Evolutionary conservation across 2,797 vertebrate genomes (phyloP).

Genomic region (Sphenopsis melanotis): DNA sequence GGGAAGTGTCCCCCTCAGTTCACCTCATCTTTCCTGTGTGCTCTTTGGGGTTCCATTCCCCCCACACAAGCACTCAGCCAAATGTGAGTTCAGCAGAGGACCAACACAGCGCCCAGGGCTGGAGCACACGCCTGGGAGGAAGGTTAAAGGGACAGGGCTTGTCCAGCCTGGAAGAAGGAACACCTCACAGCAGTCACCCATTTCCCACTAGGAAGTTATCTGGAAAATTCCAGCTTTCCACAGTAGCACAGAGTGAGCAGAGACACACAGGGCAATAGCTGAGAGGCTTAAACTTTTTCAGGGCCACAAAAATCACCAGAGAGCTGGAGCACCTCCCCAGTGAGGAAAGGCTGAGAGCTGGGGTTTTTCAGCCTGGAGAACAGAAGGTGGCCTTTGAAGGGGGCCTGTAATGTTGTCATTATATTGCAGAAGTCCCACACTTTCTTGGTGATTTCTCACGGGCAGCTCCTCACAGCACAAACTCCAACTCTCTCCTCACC

Average conservation of each 20-base stretch:
- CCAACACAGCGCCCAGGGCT: accelerated
- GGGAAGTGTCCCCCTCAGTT: background rate
- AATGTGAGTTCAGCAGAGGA: background rate
- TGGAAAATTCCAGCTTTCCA: background rate
- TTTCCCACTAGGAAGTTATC: background rate
- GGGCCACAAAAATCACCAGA: background rate
- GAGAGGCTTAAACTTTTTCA: background rate
- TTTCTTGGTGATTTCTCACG: too few species aligned
- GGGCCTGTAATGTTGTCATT: too few species aligned
- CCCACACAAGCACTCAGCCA: accelerated
- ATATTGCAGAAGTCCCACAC: too few species aligned
- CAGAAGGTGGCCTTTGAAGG: background rate
- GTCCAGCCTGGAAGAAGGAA: background rate
- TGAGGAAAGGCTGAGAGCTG: background rate
- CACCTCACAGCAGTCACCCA: background rate
- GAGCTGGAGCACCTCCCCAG: background rate
- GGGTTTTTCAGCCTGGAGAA: background rate
- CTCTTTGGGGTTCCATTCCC: accelerated
- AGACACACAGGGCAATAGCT: accelerated
- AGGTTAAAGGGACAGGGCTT: background rate
- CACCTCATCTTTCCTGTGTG: background rate
- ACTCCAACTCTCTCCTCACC: too few species aligned
- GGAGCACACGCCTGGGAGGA: accelerated
- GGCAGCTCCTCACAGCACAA: too few species aligned
- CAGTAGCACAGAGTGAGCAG: background rate